These are phyloP conservation scores for Phenganax subtilis DNA, from an alignment of 92 coral and sea anemone genomes.

Conservation along the genomic window DNA sequence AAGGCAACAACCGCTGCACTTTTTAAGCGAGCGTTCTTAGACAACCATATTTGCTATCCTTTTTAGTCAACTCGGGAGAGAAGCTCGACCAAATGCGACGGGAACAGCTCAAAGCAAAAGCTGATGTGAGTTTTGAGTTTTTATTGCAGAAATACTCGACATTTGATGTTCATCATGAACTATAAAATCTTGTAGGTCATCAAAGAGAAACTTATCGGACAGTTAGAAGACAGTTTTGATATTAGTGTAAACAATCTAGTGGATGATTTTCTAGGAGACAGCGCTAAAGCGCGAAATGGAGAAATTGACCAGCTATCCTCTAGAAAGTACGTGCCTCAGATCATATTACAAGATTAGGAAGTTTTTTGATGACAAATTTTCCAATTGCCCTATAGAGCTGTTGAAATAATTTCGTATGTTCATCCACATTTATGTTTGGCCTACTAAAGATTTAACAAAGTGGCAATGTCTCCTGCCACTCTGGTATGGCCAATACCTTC, in stretches of 20 bases:
- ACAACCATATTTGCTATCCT: neutral
- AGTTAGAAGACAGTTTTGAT: conserved; percentile 24
- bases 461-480: too few species aligned
- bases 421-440: too few species aligned
- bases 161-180: neutral
- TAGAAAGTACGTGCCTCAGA: conserved; percentile 27
- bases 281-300: neutral
- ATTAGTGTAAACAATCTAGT: conserved; percentile 23
- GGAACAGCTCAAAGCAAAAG: conserved; percentile 20
- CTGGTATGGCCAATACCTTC: too few species aligned
- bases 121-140: conserved; percentile 7
- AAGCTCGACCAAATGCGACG: conserved; percentile 17
- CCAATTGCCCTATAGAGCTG: too few species aligned
- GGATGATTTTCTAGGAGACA: conserved; percentile 28
- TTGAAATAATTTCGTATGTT: too few species aligned
- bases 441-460: too few species aligned
- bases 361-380: too few species aligned
- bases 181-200: neutral
- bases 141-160: neutral
- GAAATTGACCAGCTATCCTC: neutral
- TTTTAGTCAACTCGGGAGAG: conserved; percentile 8
- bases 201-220: conserved; percentile 31
- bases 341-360: too few species aligned
- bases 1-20: neutral
- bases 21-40: neutral